phyloP scores from a whole-genome alignment of 2,797 vertebrate species.

The Natrix natrix region DNA sequence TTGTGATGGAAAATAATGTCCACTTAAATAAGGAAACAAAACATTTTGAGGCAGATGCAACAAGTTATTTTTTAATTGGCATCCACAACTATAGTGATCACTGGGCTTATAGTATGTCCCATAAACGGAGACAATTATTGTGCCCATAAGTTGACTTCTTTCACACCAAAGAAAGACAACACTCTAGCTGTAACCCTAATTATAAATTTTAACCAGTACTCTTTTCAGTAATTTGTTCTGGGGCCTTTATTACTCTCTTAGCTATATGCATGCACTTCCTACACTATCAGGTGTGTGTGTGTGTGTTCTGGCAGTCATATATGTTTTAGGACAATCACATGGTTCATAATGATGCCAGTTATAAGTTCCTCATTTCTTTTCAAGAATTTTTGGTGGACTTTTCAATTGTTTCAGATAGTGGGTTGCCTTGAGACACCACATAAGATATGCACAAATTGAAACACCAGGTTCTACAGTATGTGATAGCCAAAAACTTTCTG shows the following conservation, averaged over 20 bases:
- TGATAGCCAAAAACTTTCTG: not conserved
- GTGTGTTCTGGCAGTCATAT: not conserved
- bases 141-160: not conserved
- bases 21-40: not conserved
- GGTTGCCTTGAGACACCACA: not conserved
- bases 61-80: not conserved
- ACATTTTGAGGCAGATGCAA: not conserved
- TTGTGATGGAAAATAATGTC: not conserved
- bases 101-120: not conserved
- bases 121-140: not conserved
- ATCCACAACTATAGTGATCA: not conserved
- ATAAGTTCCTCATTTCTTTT: not conserved
- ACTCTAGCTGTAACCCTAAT: not conserved
- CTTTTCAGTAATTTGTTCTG: not conserved
- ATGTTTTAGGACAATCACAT: not conserved
- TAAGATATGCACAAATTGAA: not conserved
- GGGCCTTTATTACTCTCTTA: not conserved
- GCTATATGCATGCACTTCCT: not conserved
- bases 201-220: not conserved
- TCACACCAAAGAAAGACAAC: not conserved
- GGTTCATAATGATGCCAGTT: not conserved
- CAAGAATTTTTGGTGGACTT: not conserved
- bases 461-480: not conserved
- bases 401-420: not conserved
- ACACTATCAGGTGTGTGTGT: not conserved